Base-by-base conservation (phyloP, 1,140 invertebrate species). In the Drosophila equinoxialis region DNA sequence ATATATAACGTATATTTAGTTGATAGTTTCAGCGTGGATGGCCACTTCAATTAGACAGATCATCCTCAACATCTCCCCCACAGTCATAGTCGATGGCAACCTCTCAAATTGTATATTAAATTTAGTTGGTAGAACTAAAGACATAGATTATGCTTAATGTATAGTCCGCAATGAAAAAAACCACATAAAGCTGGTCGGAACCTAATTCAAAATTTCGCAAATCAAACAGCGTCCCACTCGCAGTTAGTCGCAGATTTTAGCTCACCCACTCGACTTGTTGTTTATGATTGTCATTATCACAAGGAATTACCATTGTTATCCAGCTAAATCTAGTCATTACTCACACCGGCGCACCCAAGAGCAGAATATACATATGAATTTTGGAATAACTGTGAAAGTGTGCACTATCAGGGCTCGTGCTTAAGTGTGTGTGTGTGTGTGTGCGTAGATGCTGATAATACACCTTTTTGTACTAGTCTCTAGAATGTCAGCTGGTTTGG, bases 221-320 rank as follows among this genome's bases (percentile, higher is more conserved):
- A 67, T 66, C 73, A 74, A 74, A 33, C 45, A 61, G 72, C 41
- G 41, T 33, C 72, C 35, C 73, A 64, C 74, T 59, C 59, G 17
- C 11, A 23, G 64, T n/a, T 58, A 30, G 35, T 17, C 14, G 30
- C 17, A 51, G 13, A 26, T 14, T 14, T 14, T 39, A 14, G 13
- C 39, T 17, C 54, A 48, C 65, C 48, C 67, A 67, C 63, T 69
- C 71, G 68, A 78, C 74, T 63, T 48, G 42, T 68, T 74, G 83
- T 87, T 87, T 83, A 80, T 89, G 62, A 65, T 68, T 83, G 73
- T 68, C 73, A 87, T 87, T 87, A 89, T 89, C 84, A 66, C 76
- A 60, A 83, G 83, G 83, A 87, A 87, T 87, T 89, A 86, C 83
- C 76, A 79, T 80, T 83, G 84, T 87, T 86, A 86, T 86, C 83